Base-by-base conservation (phyloP, 1,140 invertebrate species). In the Fragariocoptes setiger region DNA sequence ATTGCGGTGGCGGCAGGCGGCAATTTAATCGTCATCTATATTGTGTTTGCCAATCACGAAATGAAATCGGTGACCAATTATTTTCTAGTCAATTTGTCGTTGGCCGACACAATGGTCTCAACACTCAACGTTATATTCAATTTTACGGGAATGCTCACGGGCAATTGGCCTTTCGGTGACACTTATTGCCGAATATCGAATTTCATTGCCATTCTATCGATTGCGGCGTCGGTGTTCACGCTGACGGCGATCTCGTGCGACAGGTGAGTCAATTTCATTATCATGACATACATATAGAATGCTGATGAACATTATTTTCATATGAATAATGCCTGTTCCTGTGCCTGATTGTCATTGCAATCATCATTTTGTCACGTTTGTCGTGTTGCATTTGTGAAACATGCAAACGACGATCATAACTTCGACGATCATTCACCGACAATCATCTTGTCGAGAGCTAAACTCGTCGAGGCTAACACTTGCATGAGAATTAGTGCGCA, bases 141-240 rank as follows among this genome's bases (percentile, higher is more conserved):
- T 58, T 86, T 78, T 53, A 74, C 72, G 45, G 88, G 80, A 60
- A 82, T 90, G 74, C 59, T 90, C 48, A 71, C 76, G 52, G 68
- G 68, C 14, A 68, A 85, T 57, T 95, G 86, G 86, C 78, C 77
- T 4, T 95, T 90, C 51, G 85, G 83, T 0, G 66, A 68, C 37
- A 60, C 75, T 42, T 88, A 86, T 57, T 94, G 85, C 67, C 88
- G 86, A 62, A 72, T 92, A 49, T 73, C 71, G 45, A 78, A 83
- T 58, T 94, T 88, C 59, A 73, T 88, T 31, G 73, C 80, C 0
- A 71, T 80, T 1, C 65, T 86, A 21, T 82, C 80, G 37, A 78
- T 92, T 46, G 74, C 73, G 42, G 82, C 51, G 1, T 47, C 44
- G 4, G 51, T 52, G 4, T 52, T 52, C 40, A 52, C 51, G 8